Conservation (phyloP, 2,113 vertebrate genomes). For the Gallinago jamesoni region DNA sequence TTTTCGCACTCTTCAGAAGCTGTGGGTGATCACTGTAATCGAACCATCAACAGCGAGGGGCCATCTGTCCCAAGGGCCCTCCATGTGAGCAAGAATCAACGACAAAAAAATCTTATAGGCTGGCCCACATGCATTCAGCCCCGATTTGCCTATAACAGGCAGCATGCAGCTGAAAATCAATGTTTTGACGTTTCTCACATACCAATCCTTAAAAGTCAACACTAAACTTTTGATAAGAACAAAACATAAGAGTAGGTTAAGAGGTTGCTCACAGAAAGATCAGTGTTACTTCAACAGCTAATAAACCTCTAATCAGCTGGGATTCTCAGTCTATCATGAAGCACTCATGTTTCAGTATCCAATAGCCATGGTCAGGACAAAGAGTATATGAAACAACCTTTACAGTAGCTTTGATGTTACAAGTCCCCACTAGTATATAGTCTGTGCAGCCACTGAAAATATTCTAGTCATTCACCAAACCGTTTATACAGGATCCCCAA, state of each 20-base stretch:
- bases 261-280: conserved; percentile 57
- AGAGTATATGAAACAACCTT: neutral
- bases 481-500: neutral
- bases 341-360: neutral
- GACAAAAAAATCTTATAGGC: conserved; percentile 63
- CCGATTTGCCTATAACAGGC: conserved; percentile 60
- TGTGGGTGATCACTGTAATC: conserved; percentile 79
- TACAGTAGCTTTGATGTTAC: neutral
- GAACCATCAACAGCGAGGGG: conserved; percentile 77
- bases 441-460: neutral
- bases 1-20: conserved; percentile 86
- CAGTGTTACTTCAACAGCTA: conserved; percentile 3
- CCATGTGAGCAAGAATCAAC: conserved; percentile 76
- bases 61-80: conserved; percentile 81
- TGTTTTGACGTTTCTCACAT: conserved; percentile 84
- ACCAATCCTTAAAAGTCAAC: conserved; percentile 81
- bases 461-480: neutral
- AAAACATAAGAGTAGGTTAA: conserved; percentile 55
- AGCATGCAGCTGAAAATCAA: conserved; percentile 80
- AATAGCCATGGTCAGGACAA: neutral
- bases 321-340: neutral
- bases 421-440: neutral
- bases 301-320: neutral
- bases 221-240: conserved; percentile 70
- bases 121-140: conserved; percentile 57